Percentiles rank a stretch among this genome's conserved stretches.
These are phyloP conservation scores for Eurytoma californica DNA, from an alignment of 2,888 invertebrate genomes.

Conservation along the genomic window DNA sequence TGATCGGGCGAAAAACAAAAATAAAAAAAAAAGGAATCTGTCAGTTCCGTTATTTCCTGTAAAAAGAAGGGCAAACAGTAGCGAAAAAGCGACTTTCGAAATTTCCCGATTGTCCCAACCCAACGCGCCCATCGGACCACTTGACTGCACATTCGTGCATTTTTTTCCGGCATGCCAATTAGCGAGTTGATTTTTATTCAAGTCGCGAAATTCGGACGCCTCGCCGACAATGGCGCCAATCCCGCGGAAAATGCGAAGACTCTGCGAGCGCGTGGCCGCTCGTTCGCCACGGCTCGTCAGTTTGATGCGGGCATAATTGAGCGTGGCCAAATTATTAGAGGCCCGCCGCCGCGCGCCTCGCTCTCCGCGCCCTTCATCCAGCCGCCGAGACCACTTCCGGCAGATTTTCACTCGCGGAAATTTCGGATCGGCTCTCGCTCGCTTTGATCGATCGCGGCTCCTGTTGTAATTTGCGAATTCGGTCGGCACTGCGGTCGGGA, in stretches of 20 bases:
- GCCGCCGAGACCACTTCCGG: constrained; percentile 22
- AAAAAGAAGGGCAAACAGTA: no score
- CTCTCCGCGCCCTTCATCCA: neutral
- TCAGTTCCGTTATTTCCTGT: no score
- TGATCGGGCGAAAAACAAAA: no score
- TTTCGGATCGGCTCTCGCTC: constrained; percentile 21
- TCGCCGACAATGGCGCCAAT: constrained; percentile 44
- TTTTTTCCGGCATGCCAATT: constrained; percentile 7
- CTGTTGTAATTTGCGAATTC: constrained; percentile 48
- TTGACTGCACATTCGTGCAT: neutral
- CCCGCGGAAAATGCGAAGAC: constrained; percentile 51
- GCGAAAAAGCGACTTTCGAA: no score
- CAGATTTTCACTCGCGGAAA: constrained; percentile 46
- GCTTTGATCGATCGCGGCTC: constrained; percentile 35
- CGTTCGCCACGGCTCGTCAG: constrained; percentile 50
- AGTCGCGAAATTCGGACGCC: constrained; percentile 19
- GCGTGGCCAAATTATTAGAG: constrained; percentile 62
- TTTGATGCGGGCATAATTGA: constrained; percentile 61
- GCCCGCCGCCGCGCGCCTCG: constrained; percentile 2
- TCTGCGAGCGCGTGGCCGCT: constrained; percentile 14
- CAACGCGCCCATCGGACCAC: neutral
- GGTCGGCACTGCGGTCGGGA: neutral
- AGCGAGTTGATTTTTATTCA: constrained; percentile 41
- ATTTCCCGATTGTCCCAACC: neutral
- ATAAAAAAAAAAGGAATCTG: no score